Conservation (phyloP, 2,888 invertebrate genomes). For the Idaea straminata region DNA sequence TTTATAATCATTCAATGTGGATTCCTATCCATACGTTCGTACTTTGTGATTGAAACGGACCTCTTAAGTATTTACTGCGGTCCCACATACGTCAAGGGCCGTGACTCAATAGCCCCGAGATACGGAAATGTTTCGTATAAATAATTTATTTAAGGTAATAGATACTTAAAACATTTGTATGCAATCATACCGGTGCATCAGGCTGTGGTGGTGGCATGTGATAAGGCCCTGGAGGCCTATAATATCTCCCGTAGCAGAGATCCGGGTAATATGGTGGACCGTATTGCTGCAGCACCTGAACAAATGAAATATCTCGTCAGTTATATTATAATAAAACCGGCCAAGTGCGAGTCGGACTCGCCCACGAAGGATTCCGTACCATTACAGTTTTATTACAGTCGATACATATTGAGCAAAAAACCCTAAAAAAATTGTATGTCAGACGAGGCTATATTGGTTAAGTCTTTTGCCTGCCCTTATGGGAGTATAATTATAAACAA, state of each 20-base stretch:
- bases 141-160: neutral
- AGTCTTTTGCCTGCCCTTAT: no score
- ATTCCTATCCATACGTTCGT: neutral
- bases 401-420: no score
- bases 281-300: slow-evolving; percentile 71
- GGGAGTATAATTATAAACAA: no score
- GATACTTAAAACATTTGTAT: neutral
- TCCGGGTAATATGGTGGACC: slow-evolving; percentile 71
- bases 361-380: no score
- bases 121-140: neutral
- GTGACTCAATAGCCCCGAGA: neutral
- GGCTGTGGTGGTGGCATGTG: slow-evolving; percentile 77
- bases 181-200: slow-evolving; percentile 57
- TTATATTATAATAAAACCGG: no score
- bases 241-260: slow-evolving; percentile 70
- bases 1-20: no score
- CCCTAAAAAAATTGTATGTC: no score
- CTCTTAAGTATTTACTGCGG: neutral
- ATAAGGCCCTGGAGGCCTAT: slow-evolving; percentile 70
- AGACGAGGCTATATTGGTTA: no score
- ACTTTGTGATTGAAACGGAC: neutral
- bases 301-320: slow-evolving; percentile 6
- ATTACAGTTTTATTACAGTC: no score
- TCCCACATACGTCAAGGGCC: neutral
- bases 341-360: no score